A percentile compares a stretch with the other conserved stretches of the same genome.
phyloP scores from a whole-genome alignment of 2,113 vertebrate genomes.

The Proteles cristata region DNA sequence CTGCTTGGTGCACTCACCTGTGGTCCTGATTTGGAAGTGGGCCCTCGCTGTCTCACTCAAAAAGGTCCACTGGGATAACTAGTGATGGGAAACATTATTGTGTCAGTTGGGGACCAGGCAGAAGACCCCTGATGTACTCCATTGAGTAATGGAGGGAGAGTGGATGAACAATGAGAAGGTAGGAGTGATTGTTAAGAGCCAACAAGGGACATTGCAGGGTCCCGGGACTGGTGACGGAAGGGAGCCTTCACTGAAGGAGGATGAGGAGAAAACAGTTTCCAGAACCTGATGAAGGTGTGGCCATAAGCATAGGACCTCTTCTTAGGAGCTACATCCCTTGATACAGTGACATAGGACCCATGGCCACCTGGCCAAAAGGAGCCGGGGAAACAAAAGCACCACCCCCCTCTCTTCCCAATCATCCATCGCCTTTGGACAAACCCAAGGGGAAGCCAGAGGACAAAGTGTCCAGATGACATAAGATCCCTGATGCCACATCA shows the following conservation, averaged over 20 bases:
- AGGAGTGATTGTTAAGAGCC: neutral
- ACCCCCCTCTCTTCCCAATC: rapidly evolving
- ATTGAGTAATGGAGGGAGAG: rapidly evolving
- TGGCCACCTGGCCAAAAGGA: neutral
- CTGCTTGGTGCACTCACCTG: neutral
- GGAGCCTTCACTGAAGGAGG: neutral
- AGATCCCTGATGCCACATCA: neutral
- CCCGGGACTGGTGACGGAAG: neutral
- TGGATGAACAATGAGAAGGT: neutral
- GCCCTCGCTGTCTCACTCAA: rapidly evolving
- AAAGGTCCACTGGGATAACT: neutral
- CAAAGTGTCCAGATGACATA: rapidly evolving
- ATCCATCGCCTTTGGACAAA: neutral
- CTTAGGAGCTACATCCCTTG: neutral
- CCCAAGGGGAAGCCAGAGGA: neutral
- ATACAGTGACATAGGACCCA: too few relatives aligned
- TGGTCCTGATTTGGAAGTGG: neutral
- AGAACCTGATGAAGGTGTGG: rapidly evolving
- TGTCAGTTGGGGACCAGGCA: neutral
- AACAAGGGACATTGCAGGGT: neutral
- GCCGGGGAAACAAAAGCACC: rapidly evolving
- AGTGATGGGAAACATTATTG: too few relatives aligned
- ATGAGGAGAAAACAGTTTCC: neutral
- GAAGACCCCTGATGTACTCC: neutral
- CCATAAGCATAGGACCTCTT: rapidly evolving